Conservation (phyloP, 1,140 invertebrate genomes). For the Neoseiulus cucumeris region DNA sequence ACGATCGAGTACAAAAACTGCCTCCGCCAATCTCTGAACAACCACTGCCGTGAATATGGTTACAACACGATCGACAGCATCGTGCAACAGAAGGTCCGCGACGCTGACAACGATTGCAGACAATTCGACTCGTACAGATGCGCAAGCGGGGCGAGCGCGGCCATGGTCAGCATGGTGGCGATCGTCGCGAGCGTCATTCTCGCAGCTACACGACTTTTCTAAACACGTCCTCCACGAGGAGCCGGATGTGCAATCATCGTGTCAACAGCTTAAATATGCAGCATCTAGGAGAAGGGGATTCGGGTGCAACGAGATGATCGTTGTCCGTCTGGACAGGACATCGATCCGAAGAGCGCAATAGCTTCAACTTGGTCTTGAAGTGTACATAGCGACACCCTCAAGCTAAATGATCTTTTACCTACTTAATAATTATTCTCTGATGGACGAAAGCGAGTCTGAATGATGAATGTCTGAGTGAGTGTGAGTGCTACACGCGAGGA, state of each 20-base stretch:
- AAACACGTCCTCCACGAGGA: background rate
- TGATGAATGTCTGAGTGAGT: too few relatives aligned
- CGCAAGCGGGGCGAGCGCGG: background rate
- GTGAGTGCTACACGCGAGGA: too few relatives aligned
- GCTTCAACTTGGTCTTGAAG: too few relatives aligned
- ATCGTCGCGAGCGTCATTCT: background rate
- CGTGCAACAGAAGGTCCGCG: background rate
- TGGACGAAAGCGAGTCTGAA: too few relatives aligned
- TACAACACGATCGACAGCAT: slow-evolving; percentile 1
- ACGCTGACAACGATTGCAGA: background rate
- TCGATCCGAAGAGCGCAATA: too few relatives aligned
- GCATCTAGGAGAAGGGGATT: too few relatives aligned
- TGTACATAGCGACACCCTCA: too few relatives aligned
- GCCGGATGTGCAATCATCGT: background rate
- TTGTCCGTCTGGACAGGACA: too few relatives aligned
- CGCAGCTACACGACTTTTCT: background rate
- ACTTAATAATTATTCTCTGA: too few relatives aligned
- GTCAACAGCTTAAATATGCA: background rate
- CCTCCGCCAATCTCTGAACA: background rate
- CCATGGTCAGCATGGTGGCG: background rate
- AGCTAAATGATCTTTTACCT: too few relatives aligned
- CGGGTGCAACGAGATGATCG: too few relatives aligned
- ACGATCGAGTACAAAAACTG: background rate
- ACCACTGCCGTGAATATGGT: slow-evolving; percentile 4
- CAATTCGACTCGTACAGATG: background rate